These are phyloP conservation scores for Alosa sapidissima DNA, from an alignment of 2,797 vertebrate genomes.

Conservation along the genomic window DNA sequence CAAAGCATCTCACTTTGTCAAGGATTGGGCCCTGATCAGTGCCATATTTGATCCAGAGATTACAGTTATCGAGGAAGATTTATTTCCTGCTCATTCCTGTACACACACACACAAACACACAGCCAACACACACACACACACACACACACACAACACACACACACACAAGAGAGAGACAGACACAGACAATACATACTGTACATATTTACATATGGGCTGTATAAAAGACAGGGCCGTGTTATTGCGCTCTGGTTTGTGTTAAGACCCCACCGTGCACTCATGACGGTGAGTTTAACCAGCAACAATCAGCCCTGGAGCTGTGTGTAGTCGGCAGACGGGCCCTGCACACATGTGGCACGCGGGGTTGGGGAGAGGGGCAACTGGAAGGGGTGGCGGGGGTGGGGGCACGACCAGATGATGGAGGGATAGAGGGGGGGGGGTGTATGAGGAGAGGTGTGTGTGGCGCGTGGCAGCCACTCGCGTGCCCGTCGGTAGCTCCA, in stretches of 20 bases:
- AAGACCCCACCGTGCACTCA: slow-evolving; percentile 52
- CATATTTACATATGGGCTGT: not conserved
- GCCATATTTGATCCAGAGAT: not conserved
- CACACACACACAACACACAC: not conserved
- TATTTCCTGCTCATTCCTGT: too few relatives aligned
- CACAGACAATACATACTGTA: not conserved
- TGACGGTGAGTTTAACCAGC: slow-evolving; percentile 65
- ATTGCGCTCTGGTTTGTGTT: slow-evolving; percentile 41
- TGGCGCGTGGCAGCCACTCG: slow-evolving; percentile 78
- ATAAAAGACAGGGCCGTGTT: slow-evolving; percentile 37
- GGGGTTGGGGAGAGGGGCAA: slow-evolving; percentile 63
- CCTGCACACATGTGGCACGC: slow-evolving; percentile 80
- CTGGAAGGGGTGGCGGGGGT: slow-evolving; percentile 59
- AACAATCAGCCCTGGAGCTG: slow-evolving; percentile 90
- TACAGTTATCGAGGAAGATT: not conserved
- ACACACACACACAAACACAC: not conserved
- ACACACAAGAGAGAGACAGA: not conserved
- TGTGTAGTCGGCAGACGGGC: slow-evolving; percentile 68
- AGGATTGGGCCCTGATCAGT: not conserved
- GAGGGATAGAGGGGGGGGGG: slow-evolving; percentile 79
- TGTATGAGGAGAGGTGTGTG: slow-evolving; percentile 54
- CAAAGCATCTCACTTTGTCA: not conserved
- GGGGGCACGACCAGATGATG: slow-evolving; percentile 85
- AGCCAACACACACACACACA: not conserved
- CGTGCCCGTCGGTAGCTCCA: slow-evolving; percentile 77